Evolutionary conservation across 2,113 vertebrate genomes (phyloP).

Genomic region (Epinephelus cyanopodus): DNA sequence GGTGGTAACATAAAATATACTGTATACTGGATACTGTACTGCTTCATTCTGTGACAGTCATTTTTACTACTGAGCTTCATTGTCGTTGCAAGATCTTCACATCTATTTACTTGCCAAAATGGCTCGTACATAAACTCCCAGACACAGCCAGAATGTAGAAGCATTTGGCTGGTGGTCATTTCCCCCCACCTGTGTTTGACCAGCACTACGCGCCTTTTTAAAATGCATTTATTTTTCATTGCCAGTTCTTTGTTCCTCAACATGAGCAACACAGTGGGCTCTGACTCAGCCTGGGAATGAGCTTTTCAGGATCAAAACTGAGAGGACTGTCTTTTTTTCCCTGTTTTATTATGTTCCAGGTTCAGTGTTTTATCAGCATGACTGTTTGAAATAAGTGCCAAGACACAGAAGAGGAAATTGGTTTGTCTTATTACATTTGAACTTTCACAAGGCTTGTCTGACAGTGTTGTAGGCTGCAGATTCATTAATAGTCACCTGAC

Average conservation of each 20-base stretch:
- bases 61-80: neutral
- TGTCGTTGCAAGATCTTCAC: conserved; percentile 9
- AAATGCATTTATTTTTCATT: conserved; percentile 13
- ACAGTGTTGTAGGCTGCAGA: neutral
- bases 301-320: neutral
- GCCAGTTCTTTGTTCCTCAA: neutral
- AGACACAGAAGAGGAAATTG: neutral
- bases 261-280: neutral
- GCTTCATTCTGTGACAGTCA: neutral
- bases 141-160: conserved; percentile 12
- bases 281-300: neutral
- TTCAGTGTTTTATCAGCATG: neutral
- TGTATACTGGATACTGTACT: neutral
- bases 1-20: neutral
- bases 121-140: conserved; percentile 13
- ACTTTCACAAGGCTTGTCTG: neutral
- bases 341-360: neutral
- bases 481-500: neutral
- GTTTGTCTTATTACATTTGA: neutral
- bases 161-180: conserved; percentile 27
- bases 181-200: conserved; percentile 24
- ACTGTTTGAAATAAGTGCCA: neutral
- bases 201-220: conserved; percentile 5
- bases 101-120: conserved; percentile 14
- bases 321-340: neutral